Percentiles rank a stretch among this genome's conserved stretches.
These are phyloP conservation scores for Lanius ludovicianus DNA, from an alignment of 2,113 vertebrate species.

Conservation along the genomic window DNA sequence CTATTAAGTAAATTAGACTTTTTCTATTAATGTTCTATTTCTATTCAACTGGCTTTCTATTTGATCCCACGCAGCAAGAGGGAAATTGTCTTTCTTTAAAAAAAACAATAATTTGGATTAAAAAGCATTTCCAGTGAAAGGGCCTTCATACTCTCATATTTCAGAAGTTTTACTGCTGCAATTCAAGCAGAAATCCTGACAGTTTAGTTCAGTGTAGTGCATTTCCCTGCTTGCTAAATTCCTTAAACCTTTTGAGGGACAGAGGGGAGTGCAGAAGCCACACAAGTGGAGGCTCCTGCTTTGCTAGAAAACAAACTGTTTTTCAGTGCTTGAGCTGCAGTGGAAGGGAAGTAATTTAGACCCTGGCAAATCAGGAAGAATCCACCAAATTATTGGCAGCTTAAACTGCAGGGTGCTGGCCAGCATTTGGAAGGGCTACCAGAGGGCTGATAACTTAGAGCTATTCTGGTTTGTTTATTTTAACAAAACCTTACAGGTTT, in stretches of 20 bases:
- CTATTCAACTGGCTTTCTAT: background rate
- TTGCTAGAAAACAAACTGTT: background rate
- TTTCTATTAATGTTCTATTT: background rate
- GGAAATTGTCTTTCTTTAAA: background rate
- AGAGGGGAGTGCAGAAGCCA: background rate
- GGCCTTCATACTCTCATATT: background rate
- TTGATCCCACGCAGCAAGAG: background rate
- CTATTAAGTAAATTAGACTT: background rate
- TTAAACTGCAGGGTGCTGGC: background rate
- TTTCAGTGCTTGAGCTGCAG: background rate
- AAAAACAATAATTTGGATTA: background rate
- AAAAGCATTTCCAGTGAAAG: background rate
- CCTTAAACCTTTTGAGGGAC: background rate
- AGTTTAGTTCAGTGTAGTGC: background rate
- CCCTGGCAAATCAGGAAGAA: background rate
- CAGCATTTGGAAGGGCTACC: background rate
- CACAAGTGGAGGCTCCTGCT: background rate
- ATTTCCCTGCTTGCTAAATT: background rate
- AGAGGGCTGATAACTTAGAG: background rate
- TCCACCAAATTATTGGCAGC: background rate
- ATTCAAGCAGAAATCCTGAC: background rate
- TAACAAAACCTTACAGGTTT: background rate
- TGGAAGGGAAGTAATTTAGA: background rate
- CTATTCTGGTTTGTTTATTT: background rate
- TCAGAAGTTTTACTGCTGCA: background rate